Conservation (phyloP, 2,113 vertebrate genomes). For the Carassius gibelio region DNA sequence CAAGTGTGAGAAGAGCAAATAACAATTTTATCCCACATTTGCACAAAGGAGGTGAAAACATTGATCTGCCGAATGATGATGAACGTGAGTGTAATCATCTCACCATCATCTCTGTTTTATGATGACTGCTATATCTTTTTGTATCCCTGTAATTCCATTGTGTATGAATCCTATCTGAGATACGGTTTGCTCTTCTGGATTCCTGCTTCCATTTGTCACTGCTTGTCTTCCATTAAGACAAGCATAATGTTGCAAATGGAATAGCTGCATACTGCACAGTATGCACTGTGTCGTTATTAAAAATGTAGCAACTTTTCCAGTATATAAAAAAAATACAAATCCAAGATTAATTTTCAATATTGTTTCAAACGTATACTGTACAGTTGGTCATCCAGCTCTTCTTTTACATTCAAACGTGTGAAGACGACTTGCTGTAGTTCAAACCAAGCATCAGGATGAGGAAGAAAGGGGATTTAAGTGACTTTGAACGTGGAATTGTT, state of each 20-base stretch:
- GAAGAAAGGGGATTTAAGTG: too few species aligned
- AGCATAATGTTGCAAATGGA: background rate
- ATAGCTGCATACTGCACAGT: background rate
- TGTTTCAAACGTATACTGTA: too few species aligned
- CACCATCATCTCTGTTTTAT: slow-evolving; percentile 13
- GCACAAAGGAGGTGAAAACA: slow-evolving; percentile 19
- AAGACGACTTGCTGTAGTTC: too few species aligned
- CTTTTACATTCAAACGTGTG: too few species aligned
- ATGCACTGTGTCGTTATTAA: background rate
- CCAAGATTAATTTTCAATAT: too few species aligned
- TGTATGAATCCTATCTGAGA: background rate
- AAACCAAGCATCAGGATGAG: too few species aligned
- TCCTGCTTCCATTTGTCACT: slow-evolving; percentile 27
- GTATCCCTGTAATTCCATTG: slow-evolving; percentile 11
- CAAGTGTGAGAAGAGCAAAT: background rate
- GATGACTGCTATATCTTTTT: background rate
- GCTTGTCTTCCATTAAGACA: slow-evolving; percentile 14
- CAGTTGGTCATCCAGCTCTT: too few species aligned
- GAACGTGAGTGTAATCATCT: background rate
- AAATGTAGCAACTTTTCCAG: background rate
- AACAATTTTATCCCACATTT: background rate
- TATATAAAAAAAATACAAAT: background rate
- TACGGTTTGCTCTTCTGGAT: background rate
- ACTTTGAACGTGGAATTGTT: too few species aligned
- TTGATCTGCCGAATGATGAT: slow-evolving; percentile 13